Evolutionary conservation across 2,797 vertebrate species (phyloP).

Genomic region (Schizopygopsis pylzovi): DNA sequence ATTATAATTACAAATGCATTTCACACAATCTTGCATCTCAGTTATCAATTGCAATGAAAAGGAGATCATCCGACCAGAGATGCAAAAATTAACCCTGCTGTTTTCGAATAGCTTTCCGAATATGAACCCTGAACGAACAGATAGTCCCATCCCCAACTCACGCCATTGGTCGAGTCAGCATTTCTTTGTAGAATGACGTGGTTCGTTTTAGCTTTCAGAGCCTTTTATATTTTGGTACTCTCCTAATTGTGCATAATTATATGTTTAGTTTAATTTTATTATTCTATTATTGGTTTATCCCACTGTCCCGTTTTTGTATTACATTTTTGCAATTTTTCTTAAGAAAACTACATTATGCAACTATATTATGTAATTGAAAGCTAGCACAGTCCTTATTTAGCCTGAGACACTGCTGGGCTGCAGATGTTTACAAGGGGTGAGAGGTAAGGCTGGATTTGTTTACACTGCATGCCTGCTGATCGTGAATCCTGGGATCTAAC

Average conservation of each 20-base stretch:
- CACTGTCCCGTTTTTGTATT: background rate
- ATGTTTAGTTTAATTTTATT: background rate
- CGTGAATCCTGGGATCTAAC: constrained; percentile 39
- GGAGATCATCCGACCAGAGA: background rate
- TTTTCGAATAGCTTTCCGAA: background rate
- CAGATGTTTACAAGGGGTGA: constrained; percentile 46
- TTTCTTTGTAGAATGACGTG: background rate
- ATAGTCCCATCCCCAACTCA: background rate
- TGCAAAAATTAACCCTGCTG: background rate
- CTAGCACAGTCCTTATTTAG: constrained; percentile 19
- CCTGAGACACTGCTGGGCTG: constrained; percentile 25
- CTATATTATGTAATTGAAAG: constrained; percentile 4
- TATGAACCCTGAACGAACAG: background rate
- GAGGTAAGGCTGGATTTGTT: constrained; percentile 42
- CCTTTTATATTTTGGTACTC: background rate
- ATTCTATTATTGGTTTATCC: background rate
- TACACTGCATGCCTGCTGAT: constrained; percentile 49
- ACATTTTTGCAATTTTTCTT: background rate
- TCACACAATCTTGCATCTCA: background rate
- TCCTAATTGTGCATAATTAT: background rate
- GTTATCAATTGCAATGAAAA: background rate
- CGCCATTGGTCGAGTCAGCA: background rate
- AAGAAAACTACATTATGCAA: background rate
- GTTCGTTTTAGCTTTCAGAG: background rate
- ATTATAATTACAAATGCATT: background rate